phyloP scores from a whole-genome alignment of 2,113 vertebrate genomes.

The Hepsetus odoe region DNA sequence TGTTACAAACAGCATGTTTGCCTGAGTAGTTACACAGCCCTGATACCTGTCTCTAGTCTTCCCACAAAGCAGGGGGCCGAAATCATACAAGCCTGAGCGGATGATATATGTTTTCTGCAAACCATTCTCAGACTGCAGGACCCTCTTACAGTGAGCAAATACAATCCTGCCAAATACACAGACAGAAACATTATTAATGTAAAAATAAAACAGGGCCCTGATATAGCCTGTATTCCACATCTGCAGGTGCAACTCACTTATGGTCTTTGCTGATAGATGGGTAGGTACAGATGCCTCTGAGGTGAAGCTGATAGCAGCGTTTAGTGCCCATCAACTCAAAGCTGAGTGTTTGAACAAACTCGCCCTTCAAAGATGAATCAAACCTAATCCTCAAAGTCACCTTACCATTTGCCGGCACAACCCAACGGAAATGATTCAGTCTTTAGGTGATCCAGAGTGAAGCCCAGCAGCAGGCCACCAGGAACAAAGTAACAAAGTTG shows the following conservation, averaged over 20 bases:
- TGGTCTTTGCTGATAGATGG: slow-evolving; percentile 83
- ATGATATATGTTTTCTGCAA: slow-evolving; percentile 81
- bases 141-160: slow-evolving; percentile 76
- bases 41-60: slow-evolving; percentile 86
- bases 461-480: not conserved
- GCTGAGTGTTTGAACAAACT: slow-evolving; percentile 80
- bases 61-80: slow-evolving; percentile 88
- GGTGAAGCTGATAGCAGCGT: slow-evolving; percentile 79
- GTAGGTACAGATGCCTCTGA: slow-evolving; percentile 79
- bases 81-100: slow-evolving; percentile 77
- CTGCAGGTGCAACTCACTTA: slow-evolving; percentile 72
- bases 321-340: slow-evolving; percentile 85
- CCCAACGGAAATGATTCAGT: slow-evolving; percentile 82
- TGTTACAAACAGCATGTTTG: not conserved
- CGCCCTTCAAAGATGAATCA: slow-evolving; percentile 70
- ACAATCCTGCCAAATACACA: slow-evolving; percentile 73
- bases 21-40: not conserved
- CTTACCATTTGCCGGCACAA: slow-evolving; percentile 75
- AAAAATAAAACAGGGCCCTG: not conserved
- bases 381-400: slow-evolving; percentile 80
- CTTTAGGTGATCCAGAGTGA: slow-evolving; percentile 52
- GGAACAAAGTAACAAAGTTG: not conserved
- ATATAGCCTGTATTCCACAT: not conserved
- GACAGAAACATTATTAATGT: not conserved
- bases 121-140: slow-evolving; percentile 63